These are phyloP conservation scores for Labroides dimidiatus DNA, from an alignment of 2,797 vertebrate species.

Conservation along the genomic window DNA sequence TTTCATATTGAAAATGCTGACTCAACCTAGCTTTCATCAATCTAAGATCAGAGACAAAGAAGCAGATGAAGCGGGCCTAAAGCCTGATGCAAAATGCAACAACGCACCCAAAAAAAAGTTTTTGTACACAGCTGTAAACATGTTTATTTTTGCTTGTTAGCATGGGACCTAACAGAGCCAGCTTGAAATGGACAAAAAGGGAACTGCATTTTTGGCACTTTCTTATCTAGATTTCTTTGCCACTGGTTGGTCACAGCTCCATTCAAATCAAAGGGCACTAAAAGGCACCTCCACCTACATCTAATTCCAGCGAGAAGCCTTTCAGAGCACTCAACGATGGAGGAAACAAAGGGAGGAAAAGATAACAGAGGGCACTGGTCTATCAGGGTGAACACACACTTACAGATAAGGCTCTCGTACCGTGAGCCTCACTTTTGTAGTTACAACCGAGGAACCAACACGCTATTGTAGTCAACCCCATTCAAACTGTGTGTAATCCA, in stretches of 20 bases:
- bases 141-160: too few species aligned
- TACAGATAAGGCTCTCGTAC: slow-evolving; percentile 66
- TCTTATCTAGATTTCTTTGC: too few species aligned
- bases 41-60: too few species aligned
- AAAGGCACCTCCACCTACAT: not conserved
- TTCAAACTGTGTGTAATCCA: slow-evolving; percentile 60
- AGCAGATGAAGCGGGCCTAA: too few species aligned
- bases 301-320: slow-evolving; percentile 11
- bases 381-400: slow-evolving; percentile 62
- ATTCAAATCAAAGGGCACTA: not conserved
- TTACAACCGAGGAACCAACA: slow-evolving; percentile 45
- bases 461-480: slow-evolving; percentile 35
- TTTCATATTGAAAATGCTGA: too few species aligned
- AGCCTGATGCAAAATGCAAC: too few species aligned
- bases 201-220: too few species aligned
- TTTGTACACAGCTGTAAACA: too few species aligned
- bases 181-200: too few species aligned
- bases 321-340: slow-evolving; percentile 18
- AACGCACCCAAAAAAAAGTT: too few species aligned
- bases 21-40: too few species aligned
- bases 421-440: slow-evolving; percentile 55
- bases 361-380: slow-evolving; percentile 19
- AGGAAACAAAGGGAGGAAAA: slow-evolving; percentile 25
- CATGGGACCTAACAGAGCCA: too few species aligned
- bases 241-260: not conserved